Evolutionary conservation across 1,140 invertebrate species (phyloP).

Genomic region (Zelostemma sp.): DNA sequence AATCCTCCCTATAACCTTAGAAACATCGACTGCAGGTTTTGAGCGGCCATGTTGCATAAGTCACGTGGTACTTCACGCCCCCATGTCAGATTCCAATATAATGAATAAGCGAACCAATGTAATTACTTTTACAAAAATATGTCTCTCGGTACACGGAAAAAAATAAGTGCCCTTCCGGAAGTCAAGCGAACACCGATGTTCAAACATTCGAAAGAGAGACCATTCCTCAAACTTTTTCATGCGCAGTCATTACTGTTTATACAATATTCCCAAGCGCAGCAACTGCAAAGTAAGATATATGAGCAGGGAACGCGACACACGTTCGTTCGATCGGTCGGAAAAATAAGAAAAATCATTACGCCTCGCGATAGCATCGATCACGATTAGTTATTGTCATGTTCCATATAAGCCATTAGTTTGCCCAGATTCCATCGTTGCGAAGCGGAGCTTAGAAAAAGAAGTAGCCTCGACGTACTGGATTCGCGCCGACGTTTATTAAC

Average conservation of each 20-base stretch:
- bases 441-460: neutral
- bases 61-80: no score
- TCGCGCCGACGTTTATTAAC: neutral
- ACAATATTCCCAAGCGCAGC: neutral
- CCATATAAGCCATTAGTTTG: slow-evolving; percentile 2
- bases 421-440: neutral
- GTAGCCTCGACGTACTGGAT: neutral
- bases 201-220: no score
- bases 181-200: no score
- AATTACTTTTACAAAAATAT: neutral
- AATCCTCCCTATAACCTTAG: no score
- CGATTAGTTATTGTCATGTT: neutral
- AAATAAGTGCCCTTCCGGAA: no score
- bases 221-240: no score
- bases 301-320: neutral
- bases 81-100: no score
- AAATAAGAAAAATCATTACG: slow-evolving; percentile 3
- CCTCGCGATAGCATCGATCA: neutral
- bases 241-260: neutral
- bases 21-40: no score
- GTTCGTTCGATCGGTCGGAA: neutral
- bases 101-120: no score
- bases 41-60: no score
- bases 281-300: neutral
- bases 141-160: no score